Evolutionary conservation across 2,888 invertebrate genomes (phyloP).

Genomic region (Lepidonotus clava): DNA sequence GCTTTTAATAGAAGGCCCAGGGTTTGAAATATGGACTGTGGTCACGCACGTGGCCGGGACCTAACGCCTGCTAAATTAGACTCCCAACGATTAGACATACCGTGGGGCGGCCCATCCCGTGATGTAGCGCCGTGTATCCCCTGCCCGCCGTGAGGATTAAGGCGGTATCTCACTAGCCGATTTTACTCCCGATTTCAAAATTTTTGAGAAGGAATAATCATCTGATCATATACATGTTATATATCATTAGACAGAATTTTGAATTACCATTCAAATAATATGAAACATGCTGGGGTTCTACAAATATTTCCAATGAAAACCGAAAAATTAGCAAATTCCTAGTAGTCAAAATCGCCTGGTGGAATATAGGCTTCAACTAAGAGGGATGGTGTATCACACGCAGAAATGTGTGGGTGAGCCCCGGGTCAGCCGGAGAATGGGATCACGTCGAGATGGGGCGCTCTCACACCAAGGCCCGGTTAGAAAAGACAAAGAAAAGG

Average conservation of each 20-base stretch:
- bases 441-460: neutral
- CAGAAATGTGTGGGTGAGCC: neutral
- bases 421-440: neutral
- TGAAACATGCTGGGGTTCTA: too few relatives aligned
- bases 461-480: neutral
- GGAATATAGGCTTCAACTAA: too few relatives aligned
- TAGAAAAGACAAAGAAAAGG: neutral
- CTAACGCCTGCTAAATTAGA: conserved; percentile 1
- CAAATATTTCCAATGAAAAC: too few relatives aligned
- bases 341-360: too few relatives aligned
- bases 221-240: too few relatives aligned
- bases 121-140: neutral
- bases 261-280: too few relatives aligned
- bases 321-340: too few relatives aligned
- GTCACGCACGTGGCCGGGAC: neutral
- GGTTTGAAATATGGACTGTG: neutral
- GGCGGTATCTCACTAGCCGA: too few relatives aligned
- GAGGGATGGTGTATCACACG: neutral
- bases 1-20: neutral
- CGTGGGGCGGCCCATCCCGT: neutral
- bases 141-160: too few relatives aligned
- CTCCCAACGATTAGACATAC: neutral
- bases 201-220: too few relatives aligned
- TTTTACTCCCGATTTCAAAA: too few relatives aligned
- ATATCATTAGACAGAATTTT: too few relatives aligned